These are phyloP conservation scores for Thalpophila matura DNA, from an alignment of 2,888 invertebrate species.

Conservation along the genomic window DNA sequence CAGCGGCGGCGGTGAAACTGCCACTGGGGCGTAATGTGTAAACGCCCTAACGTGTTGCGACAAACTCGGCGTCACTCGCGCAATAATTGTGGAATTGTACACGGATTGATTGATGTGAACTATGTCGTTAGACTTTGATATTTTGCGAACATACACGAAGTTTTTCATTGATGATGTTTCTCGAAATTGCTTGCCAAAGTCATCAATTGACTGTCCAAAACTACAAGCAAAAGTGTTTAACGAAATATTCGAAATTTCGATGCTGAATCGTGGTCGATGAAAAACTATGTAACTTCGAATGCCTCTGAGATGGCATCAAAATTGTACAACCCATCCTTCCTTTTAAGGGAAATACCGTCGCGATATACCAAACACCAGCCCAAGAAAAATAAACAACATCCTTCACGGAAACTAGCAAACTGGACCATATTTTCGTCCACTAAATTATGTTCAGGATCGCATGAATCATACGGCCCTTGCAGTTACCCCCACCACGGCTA, in stretches of 20 bases:
- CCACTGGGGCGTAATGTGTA: too few relatives aligned
- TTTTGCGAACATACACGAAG: neutral
- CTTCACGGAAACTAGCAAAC: conserved; percentile 33
- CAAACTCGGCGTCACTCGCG: conserved; percentile 27
- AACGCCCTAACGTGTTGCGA: conserved; percentile 42
- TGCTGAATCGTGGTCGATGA: too few relatives aligned
- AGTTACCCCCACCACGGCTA: conserved; percentile 54
- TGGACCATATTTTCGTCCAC: conserved; percentile 45
- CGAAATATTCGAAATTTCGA: too few relatives aligned
- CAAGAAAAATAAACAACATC: conserved; percentile 22
- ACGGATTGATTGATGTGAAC: conserved; percentile 30
- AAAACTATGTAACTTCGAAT: too few relatives aligned
- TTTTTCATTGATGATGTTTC: neutral
- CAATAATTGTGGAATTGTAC: conserved; percentile 30
- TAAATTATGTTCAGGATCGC: conserved; percentile 57
- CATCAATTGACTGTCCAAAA: neutral
- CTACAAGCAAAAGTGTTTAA: neutral
- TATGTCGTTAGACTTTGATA: neutral
- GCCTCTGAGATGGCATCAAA: too few relatives aligned
- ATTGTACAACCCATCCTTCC: too few relatives aligned
- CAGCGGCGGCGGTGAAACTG: too few relatives aligned
- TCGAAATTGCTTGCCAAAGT: neutral
- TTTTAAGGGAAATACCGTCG: neutral
- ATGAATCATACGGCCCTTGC: conserved; percentile 63
- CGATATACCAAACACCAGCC: neutral